Evolutionary conservation across 2,797 vertebrate genomes (phyloP).

Genomic region (Gymnoscopelus microlampas): DNA sequence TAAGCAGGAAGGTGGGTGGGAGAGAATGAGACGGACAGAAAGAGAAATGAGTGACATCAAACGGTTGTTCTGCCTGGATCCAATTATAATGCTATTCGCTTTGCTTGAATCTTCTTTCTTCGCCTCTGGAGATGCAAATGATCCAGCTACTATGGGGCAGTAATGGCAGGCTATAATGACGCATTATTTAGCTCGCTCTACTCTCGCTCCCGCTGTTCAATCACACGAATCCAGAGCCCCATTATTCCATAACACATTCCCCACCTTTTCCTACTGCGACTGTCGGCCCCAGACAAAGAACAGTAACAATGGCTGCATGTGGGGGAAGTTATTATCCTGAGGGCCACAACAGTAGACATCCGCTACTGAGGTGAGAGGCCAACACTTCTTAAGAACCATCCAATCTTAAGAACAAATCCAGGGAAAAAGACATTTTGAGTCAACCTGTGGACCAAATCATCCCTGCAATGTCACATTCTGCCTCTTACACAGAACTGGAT

Average conservation of each 20-base stretch:
- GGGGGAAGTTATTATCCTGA: constrained; percentile 51
- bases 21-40: constrained; percentile 25
- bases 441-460: no score
- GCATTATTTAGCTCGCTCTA: constrained; percentile 53
- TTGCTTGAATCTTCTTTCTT: constrained; percentile 62
- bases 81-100: constrained; percentile 71
- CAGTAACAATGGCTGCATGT: constrained; percentile 48
- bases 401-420: no score
- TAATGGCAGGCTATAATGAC: constrained; percentile 57
- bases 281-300: constrained; percentile 50
- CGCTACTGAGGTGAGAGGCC: constrained; percentile 10
- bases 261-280: constrained; percentile 30
- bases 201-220: constrained; percentile 44
- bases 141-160: not conserved
- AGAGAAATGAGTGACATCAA: constrained; percentile 66
- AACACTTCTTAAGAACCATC: not conserved
- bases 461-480: no score
- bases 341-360: constrained; percentile 12
- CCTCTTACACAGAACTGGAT: no score
- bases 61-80: constrained; percentile 41
- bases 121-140: constrained; percentile 28
- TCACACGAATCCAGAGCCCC: constrained; percentile 38
- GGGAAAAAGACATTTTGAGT: no score
- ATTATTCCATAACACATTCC: constrained; percentile 43
- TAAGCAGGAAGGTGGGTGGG: constrained; percentile 7